Percentiles rank a stretch among this genome's conserved stretches.
Evolutionary conservation across 2,797 vertebrate species (phyloP).

Genomic region (Lutra lutra): DNA sequence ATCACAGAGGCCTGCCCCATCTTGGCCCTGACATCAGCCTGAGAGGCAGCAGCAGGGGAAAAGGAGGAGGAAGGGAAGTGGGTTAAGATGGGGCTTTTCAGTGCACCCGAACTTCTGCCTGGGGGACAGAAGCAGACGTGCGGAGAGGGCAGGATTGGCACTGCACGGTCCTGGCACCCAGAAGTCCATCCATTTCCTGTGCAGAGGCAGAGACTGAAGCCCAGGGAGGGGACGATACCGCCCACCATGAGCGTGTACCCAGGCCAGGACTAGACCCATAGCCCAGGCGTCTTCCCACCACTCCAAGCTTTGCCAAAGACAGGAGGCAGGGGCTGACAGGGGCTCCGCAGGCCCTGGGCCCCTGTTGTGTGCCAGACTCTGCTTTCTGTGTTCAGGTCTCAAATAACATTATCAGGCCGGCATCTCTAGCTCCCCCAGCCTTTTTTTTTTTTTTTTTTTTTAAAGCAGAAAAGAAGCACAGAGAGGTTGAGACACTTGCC

Average conservation of each 20-base stretch:
- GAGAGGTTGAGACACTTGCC: background rate
- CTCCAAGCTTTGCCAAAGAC: background rate
- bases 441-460: too few relatives aligned
- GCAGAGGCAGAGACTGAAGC: background rate
- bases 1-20: background rate
- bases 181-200: background rate
- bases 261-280: background rate
- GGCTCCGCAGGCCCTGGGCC: fast-evolving
- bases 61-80: background rate
- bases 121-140: fast-evolving
- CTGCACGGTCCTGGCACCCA: fast-evolving
- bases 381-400: background rate
- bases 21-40: background rate
- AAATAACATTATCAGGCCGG: background rate
- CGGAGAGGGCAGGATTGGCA: background rate
- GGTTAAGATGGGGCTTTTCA: background rate
- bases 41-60: background rate
- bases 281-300: background rate
- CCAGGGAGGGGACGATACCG: background rate
- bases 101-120: background rate
- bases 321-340: background rate
- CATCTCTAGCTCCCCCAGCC: background rate
- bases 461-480: background rate
- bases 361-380: background rate
- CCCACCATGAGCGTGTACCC: background rate